phyloP scores from a whole-genome alignment of 2,797 vertebrate species.

The Mormyrops attenuatus region DNA sequence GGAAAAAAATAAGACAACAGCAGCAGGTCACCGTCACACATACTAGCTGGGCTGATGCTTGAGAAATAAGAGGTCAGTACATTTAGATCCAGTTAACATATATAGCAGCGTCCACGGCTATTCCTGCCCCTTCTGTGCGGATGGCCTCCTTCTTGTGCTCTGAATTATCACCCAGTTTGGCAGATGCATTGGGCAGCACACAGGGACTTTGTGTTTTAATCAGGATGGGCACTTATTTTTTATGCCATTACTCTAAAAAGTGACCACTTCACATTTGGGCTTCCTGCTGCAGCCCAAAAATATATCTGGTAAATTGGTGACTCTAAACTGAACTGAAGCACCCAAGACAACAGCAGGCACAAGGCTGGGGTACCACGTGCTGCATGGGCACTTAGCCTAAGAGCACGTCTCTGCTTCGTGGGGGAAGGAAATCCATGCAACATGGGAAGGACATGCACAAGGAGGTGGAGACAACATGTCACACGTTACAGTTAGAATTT shows the following conservation, averaged over 20 bases:
- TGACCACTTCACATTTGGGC: neutral
- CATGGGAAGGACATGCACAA: neutral
- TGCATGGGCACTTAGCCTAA: neutral
- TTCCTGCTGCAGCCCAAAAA: neutral
- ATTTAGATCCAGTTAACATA: neutral
- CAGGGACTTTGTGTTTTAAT: neutral
- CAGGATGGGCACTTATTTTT: neutral
- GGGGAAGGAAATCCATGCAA: neutral
- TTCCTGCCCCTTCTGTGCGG: neutral
- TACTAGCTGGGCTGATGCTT: neutral
- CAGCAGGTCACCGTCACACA: neutral
- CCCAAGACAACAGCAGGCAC: neutral
- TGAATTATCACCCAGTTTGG: neutral
- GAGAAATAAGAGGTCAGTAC: constrained; percentile 1
- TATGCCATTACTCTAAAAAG: neutral
- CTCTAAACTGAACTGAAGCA: neutral
- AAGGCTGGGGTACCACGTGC: neutral
- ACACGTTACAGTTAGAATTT: neutral
- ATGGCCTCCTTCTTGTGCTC: neutral
- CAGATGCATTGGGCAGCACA: neutral
- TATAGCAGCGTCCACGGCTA: neutral
- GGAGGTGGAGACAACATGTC: neutral
- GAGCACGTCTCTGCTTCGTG: neutral
- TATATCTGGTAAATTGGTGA: neutral
- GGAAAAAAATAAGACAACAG: neutral